Percentiles rank a stretch among this genome's conserved stretches.
Evolutionary conservation across 2,113 vertebrate genomes (phyloP).

Genomic region (Riparia riparia): DNA sequence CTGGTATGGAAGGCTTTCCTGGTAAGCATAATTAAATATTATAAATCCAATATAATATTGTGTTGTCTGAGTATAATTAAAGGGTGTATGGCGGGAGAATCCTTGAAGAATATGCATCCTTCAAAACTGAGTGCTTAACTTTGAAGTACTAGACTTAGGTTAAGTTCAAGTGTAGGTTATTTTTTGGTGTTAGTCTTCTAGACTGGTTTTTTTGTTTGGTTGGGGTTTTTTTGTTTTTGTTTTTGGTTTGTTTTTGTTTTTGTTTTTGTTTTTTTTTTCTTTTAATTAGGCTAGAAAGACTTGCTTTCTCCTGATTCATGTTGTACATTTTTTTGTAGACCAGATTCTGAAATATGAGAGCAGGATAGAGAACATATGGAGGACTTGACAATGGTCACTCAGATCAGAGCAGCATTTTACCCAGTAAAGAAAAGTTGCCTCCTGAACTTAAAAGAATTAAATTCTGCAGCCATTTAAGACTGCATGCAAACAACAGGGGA

Average conservation of each 20-base stretch:
- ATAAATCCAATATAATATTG: not conserved
- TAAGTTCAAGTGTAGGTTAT: not conserved
- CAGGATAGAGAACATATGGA: not conserved
- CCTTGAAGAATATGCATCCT: not conserved
- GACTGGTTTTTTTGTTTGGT: not conserved
- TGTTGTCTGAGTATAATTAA: not conserved
- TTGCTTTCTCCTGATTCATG: not conserved
- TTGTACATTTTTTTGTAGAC: not conserved
- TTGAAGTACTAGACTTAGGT: not conserved
- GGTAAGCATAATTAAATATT: not conserved
- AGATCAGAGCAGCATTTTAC: not conserved
- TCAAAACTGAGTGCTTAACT: not conserved
- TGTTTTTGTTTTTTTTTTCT: not conserved
- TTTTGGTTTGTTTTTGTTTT: too few relatives aligned
- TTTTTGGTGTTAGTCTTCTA: not conserved
- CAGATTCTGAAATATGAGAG: not conserved
- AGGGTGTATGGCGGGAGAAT: not conserved
- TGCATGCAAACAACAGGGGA: not conserved
- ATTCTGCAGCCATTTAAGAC: not conserved
- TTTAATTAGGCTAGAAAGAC: not conserved
- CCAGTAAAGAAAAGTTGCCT: not conserved
- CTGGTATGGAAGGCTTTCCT: not conserved
- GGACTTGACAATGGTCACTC: not conserved
- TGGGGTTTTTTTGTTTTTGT: too few relatives aligned
- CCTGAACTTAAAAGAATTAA: not conserved